Percentiles rank a stretch among this genome's conserved stretches.
phyloP scores from a whole-genome alignment of 2,888 invertebrate genomes.

The Fabriciana adippe region DNA sequence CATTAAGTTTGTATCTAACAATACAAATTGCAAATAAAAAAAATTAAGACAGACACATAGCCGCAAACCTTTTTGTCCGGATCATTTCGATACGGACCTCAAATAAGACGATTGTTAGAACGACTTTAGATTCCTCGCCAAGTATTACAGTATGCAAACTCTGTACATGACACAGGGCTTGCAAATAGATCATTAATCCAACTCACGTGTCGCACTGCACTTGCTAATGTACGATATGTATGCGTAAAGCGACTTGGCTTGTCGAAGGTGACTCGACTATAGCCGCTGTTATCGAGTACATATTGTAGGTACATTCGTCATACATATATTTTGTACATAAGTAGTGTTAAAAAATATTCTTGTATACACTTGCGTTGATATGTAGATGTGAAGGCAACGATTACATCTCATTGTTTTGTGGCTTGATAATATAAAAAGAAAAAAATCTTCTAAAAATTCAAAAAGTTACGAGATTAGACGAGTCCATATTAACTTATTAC shows the following conservation, averaged over 20 bases:
- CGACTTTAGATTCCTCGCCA: constrained; percentile 36
- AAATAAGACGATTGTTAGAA: constrained; percentile 9
- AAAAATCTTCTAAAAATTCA: no score
- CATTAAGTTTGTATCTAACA: no score
- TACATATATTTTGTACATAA: not conserved
- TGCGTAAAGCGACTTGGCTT: constrained; percentile 51
- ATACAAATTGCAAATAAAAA: no score
- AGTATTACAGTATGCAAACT: constrained; percentile 41
- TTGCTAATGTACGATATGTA: constrained; percentile 65
- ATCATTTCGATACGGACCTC: not conserved
- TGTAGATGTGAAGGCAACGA: no score
- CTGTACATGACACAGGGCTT: constrained; percentile 39
- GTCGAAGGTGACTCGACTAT: constrained; percentile 44
- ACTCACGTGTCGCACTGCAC: constrained; percentile 67
- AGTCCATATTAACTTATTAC: no score
- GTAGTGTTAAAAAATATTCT: no score
- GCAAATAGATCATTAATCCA: constrained; percentile 59
- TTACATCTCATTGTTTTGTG: no score
- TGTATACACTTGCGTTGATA: no score
- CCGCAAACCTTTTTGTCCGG: no score
- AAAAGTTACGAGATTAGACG: no score
- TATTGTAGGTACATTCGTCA: not conserved
- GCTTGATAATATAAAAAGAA: no score
- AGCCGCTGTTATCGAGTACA: constrained; percentile 8
- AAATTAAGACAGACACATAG: no score